Evolutionary conservation across 2,113 vertebrate genomes (phyloP).

Genomic region (Burhinus bistriatus): DNA sequence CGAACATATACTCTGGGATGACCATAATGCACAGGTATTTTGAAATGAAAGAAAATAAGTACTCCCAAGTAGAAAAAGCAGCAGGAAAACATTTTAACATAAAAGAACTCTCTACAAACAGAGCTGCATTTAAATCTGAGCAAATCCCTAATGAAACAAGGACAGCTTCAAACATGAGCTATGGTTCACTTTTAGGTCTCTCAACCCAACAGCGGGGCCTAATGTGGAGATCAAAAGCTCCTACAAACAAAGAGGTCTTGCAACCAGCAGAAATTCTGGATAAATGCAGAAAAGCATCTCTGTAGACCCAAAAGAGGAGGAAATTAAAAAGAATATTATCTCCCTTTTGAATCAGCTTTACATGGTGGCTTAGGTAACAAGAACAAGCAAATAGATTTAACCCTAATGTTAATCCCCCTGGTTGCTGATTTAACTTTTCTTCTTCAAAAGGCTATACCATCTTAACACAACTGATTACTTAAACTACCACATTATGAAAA

Average conservation of each 20-base stretch:
- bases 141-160: background rate
- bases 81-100: background rate
- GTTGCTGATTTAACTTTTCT: background rate
- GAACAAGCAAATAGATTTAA: background rate
- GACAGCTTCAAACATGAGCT: background rate
- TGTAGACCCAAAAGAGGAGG: background rate
- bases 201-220: background rate
- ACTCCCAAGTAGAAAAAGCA: background rate
- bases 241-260: background rate
- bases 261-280: background rate
- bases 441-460: background rate
- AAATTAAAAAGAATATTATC: background rate
- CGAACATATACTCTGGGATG: background rate
- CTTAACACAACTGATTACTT: background rate
- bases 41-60: background rate
- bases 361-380: background rate
- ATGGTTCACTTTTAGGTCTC: background rate
- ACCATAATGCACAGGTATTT: background rate
- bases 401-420: background rate
- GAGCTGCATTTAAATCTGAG: background rate
- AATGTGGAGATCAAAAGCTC: background rate
- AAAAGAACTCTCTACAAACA: background rate
- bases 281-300: background rate
- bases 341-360: background rate
- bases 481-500: background rate